Conservation (phyloP, 2,888 invertebrate species). For the Mythimna ferrago region DNA sequence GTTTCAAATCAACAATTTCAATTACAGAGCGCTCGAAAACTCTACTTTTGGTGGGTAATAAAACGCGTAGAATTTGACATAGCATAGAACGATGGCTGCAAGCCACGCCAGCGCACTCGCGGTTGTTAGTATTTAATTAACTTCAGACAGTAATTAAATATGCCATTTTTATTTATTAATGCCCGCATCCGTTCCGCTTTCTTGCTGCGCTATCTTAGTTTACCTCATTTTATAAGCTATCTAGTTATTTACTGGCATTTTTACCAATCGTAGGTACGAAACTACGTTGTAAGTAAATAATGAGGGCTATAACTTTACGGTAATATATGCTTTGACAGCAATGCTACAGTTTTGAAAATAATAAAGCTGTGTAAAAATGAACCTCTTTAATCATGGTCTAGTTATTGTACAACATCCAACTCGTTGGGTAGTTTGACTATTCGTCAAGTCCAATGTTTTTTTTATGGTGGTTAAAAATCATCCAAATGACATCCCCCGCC, state of each 20-base stretch:
- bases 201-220: constrained; percentile 12
- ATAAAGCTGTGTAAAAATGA: background rate
- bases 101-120: constrained; percentile 1
- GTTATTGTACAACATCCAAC: background rate
- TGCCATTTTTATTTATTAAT: constrained; percentile 25
- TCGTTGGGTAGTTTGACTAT: too few relatives aligned
- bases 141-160: constrained; percentile 11
- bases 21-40: constrained; percentile 1
- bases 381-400: background rate
- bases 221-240: constrained; percentile 12
- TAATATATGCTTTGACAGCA: background rate
- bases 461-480: too few relatives aligned
- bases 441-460: background rate
- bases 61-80: constrained; percentile 5
- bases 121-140: constrained; percentile 8
- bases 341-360: background rate
- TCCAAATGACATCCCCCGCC: too few relatives aligned
- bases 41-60: background rate
- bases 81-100: background rate
- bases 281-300: constrained; percentile 4
- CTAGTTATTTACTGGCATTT: constrained; percentile 20
- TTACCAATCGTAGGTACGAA: background rate
- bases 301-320: constrained; percentile 14
- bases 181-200: constrained; percentile 45
- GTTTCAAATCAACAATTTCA: background rate